A percentile compares a stretch with the other conserved stretches of the same genome.
These are phyloP conservation scores for Paradoxurus hermaphroditus DNA, from an alignment of 2,113 vertebrate genomes.

Conservation along the genomic window DNA sequence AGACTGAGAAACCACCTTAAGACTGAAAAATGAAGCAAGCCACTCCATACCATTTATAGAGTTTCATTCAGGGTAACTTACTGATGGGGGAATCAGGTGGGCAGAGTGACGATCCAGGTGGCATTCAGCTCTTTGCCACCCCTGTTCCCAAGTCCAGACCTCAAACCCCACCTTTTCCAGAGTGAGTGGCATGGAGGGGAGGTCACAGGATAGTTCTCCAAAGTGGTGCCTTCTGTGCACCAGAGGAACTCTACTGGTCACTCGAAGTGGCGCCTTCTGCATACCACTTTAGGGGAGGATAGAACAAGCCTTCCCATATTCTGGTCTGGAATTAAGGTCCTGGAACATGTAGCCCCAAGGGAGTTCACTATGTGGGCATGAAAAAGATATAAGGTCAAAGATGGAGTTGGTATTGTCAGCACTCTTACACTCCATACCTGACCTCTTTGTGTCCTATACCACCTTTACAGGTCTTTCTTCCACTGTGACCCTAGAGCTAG, in stretches of 20 bases:
- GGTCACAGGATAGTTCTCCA: neutral
- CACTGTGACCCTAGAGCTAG: neutral
- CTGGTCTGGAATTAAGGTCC: neutral
- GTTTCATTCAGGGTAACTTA: neutral
- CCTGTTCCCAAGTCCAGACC: neutral
- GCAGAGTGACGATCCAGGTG: neutral
- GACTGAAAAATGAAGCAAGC: neutral
- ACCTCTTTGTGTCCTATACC: neutral
- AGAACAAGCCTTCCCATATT: neutral
- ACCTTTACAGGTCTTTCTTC: neutral
- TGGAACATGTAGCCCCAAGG: neutral
- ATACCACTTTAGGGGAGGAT: neutral
- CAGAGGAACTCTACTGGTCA: neutral
- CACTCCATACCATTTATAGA: neutral
- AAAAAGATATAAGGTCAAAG: neutral
- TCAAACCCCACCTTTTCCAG: neutral
- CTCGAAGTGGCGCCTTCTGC: neutral
- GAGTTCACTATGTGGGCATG: neutral
- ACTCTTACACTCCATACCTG: neutral
- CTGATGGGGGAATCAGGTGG: neutral
- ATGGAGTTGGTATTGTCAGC: neutral
- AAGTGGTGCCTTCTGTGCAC: neutral
- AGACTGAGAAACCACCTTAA: neutral
- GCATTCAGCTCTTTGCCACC: neutral
- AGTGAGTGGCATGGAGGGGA: neutral